Percentiles rank a stretch among this genome's conserved stretches.
Conservation (phyloP, 2,113 vertebrate species). For the Conger conger region DNA sequence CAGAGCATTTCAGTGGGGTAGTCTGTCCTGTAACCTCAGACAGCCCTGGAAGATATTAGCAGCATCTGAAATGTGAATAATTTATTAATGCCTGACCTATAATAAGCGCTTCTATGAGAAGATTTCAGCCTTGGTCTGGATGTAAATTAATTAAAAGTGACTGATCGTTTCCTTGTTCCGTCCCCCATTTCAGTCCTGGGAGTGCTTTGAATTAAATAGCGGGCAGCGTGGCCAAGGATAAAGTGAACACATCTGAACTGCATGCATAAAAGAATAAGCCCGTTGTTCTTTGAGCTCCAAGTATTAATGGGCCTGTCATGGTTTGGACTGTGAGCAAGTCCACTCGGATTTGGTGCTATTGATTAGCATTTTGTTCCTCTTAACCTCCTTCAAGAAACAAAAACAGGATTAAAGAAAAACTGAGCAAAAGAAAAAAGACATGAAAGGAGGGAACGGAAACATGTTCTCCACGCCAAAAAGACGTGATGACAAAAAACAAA, state of each 20-base stretch:
- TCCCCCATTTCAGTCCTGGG: background rate
- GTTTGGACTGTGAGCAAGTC: background rate
- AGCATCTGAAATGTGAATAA: constrained; percentile 18
- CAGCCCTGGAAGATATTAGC: background rate
- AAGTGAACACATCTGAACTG: background rate
- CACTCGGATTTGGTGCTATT: background rate
- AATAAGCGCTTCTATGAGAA: constrained; percentile 2
- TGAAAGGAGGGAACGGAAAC: background rate
- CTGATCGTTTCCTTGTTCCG: background rate
- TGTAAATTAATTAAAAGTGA: constrained; percentile 5
- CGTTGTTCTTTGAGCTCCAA: background rate
- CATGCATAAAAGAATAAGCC: background rate
- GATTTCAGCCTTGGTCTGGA: background rate
- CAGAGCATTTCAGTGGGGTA: background rate
- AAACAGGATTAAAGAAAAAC: background rate
- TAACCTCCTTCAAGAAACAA: background rate
- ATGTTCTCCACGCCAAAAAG: background rate
- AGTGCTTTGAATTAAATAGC: background rate
- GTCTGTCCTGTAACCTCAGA: constrained; percentile 5
- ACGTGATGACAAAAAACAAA: background rate
- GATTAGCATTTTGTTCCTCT: background rate
- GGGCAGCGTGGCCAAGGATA: background rate
- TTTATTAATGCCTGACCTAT: constrained; percentile 25
- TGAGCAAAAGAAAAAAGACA: background rate
- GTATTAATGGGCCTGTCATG: background rate